A percentile compares a stretch with the other conserved stretches of the same genome.
Evolutionary conservation across 2,888 invertebrate genomes (phyloP).

Genomic region (Andrena trimmerana): DNA sequence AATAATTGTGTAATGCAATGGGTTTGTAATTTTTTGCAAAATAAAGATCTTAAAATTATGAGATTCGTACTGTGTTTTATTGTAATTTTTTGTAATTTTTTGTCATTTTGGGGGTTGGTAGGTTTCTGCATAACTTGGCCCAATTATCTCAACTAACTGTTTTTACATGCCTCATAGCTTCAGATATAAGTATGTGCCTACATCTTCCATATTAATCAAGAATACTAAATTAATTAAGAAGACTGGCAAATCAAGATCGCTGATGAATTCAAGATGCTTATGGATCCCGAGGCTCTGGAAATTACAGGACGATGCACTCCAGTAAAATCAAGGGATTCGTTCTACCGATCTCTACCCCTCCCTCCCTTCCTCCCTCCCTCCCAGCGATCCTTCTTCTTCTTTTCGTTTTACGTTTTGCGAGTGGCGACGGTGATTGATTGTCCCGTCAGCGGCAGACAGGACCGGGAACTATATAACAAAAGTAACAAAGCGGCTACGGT

Average conservation of each 20-base stretch:
- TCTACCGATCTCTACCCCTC: constrained; percentile 19
- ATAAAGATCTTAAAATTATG: too few relatives aligned
- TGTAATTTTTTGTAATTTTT: too few relatives aligned
- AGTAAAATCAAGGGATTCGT: constrained; percentile 48
- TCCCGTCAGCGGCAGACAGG: constrained; percentile 82
- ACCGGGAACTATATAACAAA: constrained; percentile 76
- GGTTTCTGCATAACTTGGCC: too few relatives aligned
- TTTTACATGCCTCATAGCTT: too few relatives aligned
- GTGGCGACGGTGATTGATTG: constrained; percentile 83
- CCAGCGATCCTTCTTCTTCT: constrained; percentile 66
- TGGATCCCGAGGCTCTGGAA: constrained; percentile 27
- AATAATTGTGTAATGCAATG: too few relatives aligned
- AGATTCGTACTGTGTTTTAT: too few relatives aligned
- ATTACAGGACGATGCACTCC: constrained; percentile 38
- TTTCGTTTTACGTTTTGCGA: constrained; percentile 76
- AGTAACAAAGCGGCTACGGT: constrained; percentile 79
- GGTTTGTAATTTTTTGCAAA: too few relatives aligned
- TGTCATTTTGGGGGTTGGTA: too few relatives aligned
- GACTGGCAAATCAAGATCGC: not conserved
- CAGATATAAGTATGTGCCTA: too few relatives aligned
- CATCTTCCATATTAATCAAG: not conserved
- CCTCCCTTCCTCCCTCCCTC: constrained; percentile 18
- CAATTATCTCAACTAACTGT: too few relatives aligned
- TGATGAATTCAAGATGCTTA: not conserved
- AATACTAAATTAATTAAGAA: not conserved